Evolutionary conservation across 2,888 invertebrate species (phyloP), one percentile per base, ranked within the genome.

Genomic region (Phyllotreta striolata): DNA sequence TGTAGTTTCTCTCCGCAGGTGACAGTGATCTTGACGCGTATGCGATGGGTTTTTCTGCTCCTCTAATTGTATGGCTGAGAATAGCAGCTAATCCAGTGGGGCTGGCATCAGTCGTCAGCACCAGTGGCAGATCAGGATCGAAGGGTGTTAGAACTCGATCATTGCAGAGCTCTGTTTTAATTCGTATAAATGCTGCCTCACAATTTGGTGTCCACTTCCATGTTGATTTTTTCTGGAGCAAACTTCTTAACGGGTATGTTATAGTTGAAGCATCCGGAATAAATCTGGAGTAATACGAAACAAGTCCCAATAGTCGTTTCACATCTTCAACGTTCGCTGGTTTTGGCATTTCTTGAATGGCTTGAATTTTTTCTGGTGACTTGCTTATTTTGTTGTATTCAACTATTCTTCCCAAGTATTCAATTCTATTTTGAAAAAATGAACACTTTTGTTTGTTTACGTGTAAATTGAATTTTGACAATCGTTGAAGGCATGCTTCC

Each of bases 331-430:
- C 35, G 44, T 43, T 55, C 6, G 43, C 24, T 43, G 43, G 44
- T 24, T 44, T 5, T 10, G 55, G 34, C 55, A 55, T 55, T 0
- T 12, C 9, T 43, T 41, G 1, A 5, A 55, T 34, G n/a, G 55
- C 55, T 6, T 13, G 35, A 6, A 37, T 24, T 24, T 55, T 5
- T 10, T 9, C 12, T 14, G 43, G 35, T 43, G 43, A 55, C n/a
- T 55, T 55, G 8, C 9, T 5, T 1, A 55, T 44, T 55, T 40
- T 40, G 41, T 55, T 14, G 41, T 12, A 40, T 40, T 55, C 55
- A 8, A 55, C 44, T 24, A 24, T 24, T 24, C 24, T 24, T 24
- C 24, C 24, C 24, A 78, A 80, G 10, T 7, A 52, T 35, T 52
- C 52, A 0, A 52, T 52, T 52, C 39, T 12, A 9, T 34, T 12